Evolutionary conservation across 2,797 vertebrate genomes (phyloP).

Genomic region (Macropodus opercularis): DNA sequence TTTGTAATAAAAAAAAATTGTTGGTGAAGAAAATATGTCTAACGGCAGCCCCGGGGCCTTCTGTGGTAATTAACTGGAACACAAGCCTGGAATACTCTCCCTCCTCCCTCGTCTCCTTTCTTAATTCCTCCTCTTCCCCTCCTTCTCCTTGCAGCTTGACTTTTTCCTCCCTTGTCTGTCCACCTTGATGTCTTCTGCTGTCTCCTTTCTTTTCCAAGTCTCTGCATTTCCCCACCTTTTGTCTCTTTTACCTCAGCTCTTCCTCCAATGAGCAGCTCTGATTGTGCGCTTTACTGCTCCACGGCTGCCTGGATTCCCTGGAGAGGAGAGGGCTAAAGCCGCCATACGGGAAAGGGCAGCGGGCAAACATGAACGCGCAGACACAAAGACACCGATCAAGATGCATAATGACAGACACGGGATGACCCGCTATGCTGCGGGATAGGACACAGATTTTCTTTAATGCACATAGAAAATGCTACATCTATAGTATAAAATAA

Average conservation of each 20-base stretch:
- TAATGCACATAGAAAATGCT: constrained; percentile 24
- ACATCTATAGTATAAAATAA: too few relatives aligned
- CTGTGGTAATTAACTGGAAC: constrained; percentile 81
- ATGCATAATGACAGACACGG: constrained; percentile 29
- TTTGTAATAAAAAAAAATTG: constrained; percentile 75
- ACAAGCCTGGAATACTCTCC: constrained; percentile 72
- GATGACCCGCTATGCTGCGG: constrained; percentile 20
- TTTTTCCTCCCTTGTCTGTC: constrained; percentile 49
- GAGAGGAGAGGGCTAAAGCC: constrained; percentile 56
- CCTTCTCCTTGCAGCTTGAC: constrained; percentile 44
- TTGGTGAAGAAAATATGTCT: constrained; percentile 80
- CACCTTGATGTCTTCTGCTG: constrained; percentile 55
- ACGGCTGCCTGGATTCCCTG: constrained; percentile 52
- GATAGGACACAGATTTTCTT: constrained; percentile 24
- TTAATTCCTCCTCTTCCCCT: constrained; percentile 6
- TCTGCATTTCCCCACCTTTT: not conserved
- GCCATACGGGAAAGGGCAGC: constrained; percentile 37
- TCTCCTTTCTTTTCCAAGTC: constrained; percentile 35
- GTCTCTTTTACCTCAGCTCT: constrained; percentile 44
- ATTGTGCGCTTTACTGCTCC: constrained; percentile 68
- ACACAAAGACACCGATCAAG: constrained; percentile 62
- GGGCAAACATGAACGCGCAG: constrained; percentile 31
- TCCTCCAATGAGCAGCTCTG: constrained; percentile 61
- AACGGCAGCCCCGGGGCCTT: constrained; percentile 77
- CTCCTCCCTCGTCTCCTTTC: constrained; percentile 39